phyloP scores from a whole-genome alignment of 2,888 invertebrate species.

The Metallyticus violacea region DNA sequence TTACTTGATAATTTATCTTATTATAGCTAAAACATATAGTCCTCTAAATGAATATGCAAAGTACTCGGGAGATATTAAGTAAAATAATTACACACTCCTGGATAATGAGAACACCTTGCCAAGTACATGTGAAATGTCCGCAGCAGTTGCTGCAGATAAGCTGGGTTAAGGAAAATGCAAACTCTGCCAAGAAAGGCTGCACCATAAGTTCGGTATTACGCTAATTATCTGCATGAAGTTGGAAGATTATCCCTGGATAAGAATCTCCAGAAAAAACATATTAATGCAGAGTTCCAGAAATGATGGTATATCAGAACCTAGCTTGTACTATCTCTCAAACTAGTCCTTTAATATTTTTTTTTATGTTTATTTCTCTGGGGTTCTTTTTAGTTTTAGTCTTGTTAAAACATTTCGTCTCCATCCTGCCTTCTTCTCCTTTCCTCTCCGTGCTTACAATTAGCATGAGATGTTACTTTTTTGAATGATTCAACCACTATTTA shows the following conservation, averaged over 20 bases:
- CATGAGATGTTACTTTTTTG: no score
- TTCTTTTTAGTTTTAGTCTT: neutral
- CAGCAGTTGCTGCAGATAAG: neutral
- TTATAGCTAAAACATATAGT: no score
- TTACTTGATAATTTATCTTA: no score
- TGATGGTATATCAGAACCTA: neutral
- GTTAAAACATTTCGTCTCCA: neutral
- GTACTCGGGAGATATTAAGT: neutral
- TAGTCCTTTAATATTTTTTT: neutral
- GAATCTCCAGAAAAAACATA: no score
- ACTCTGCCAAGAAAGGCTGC: neutral
- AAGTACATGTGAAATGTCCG: neutral
- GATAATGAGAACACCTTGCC: neutral
- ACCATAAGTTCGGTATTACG: neutral
- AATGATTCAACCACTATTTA: no score
- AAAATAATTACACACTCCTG: neutral
- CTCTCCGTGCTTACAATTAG: no score
- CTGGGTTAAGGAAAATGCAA: neutral
- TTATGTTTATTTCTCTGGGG: neutral
- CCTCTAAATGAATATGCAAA: no score
- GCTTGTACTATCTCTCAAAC: neutral
- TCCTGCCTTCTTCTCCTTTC: neutral
- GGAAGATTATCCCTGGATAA: neutral
- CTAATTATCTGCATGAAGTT: neutral
- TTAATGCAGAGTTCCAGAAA: neutral